Percentiles rank a stretch among this genome's conserved stretches.
Conservation (phyloP, 2,797 vertebrate genomes). For the Gila robusta region DNA sequence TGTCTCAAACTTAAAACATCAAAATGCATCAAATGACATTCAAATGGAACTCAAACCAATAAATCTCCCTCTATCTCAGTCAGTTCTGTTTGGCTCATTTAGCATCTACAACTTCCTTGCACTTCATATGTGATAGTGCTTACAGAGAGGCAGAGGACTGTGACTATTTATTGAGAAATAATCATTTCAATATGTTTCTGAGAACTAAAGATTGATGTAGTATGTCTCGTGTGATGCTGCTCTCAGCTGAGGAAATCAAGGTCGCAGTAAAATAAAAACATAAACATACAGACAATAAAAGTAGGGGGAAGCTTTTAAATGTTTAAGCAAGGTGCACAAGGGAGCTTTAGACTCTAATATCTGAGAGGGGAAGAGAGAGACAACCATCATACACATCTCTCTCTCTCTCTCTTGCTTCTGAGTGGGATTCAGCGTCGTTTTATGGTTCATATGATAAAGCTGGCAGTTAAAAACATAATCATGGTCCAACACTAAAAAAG, state of each 20-base stretch:
- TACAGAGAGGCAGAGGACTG: conserved; percentile 48
- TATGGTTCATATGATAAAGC: conserved; percentile 8
- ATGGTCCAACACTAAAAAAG: not conserved
- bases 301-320: conserved; percentile 74
- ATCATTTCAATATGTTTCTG: not conserved
- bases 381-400: conserved; percentile 2
- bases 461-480: not conserved
- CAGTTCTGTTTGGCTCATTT: conserved; percentile 62
- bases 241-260: conserved; percentile 64
- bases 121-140: conserved; percentile 75
- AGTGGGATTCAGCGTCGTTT: not conserved
- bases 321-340: conserved; percentile 71
- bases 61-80: conserved; percentile 32
- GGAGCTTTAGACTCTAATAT: conserved; percentile 69
- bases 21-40: not conserved
- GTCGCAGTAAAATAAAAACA: conserved; percentile 70
- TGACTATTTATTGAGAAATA: not conserved
- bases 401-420: not conserved
- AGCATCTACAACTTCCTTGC: conserved; percentile 80
- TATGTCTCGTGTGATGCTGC: not conserved
- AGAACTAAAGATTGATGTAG: not conserved
- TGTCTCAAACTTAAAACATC: not conserved
- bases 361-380: not conserved
- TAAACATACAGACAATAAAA: conserved; percentile 74
- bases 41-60: not conserved